Percentiles rank a stretch among this genome's conserved stretches.
phyloP scores from a whole-genome alignment of 2,888 invertebrate genomes.

The Bombyx huttoni region DNA sequence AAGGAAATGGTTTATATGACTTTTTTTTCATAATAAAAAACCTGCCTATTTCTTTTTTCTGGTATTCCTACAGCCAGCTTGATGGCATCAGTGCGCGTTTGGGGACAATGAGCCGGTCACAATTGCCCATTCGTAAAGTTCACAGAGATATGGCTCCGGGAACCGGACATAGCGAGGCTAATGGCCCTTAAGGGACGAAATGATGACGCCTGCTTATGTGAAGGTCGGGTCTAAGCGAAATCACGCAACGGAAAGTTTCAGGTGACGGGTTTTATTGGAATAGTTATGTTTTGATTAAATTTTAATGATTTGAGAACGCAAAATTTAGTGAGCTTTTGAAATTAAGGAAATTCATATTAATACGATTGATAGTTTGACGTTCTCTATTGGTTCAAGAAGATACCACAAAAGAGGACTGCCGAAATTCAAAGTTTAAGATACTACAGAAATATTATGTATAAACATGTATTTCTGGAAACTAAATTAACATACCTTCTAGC shows the following conservation, averaged over 20 bases:
- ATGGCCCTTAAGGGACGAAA: slow-evolving; percentile 14
- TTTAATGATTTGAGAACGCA: not conserved
- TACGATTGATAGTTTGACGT: too few relatives aligned
- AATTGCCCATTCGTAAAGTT: slow-evolving; percentile 44
- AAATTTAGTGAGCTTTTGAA: not conserved
- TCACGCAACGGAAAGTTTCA: slow-evolving; percentile 1
- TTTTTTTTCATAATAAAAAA: not conserved
- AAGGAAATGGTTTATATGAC: not conserved
- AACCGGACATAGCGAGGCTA: slow-evolving; percentile 6
- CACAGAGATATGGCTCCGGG: slow-evolving; percentile 9
- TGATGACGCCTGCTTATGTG: slow-evolving; percentile 14
- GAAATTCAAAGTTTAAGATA: too few relatives aligned
- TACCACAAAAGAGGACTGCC: too few relatives aligned
- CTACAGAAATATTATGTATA: too few relatives aligned
- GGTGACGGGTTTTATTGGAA: not conserved
- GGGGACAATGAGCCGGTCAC: slow-evolving; percentile 36
- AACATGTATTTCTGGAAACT: too few relatives aligned
- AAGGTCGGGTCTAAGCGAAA: slow-evolving; percentile 8
- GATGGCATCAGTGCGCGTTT: slow-evolving; percentile 23
- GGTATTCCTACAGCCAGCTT: slow-evolving; percentile 9
- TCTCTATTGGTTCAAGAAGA: too few relatives aligned
- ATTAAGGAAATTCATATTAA: too few relatives aligned
- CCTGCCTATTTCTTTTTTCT: not conserved
- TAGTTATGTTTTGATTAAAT: not conserved
- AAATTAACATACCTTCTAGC: too few relatives aligned